Percentiles rank a stretch among this genome's conserved stretches.
Evolutionary conservation across 2,797 vertebrate species (phyloP).

Genomic region (Amphiprion clarkii): DNA sequence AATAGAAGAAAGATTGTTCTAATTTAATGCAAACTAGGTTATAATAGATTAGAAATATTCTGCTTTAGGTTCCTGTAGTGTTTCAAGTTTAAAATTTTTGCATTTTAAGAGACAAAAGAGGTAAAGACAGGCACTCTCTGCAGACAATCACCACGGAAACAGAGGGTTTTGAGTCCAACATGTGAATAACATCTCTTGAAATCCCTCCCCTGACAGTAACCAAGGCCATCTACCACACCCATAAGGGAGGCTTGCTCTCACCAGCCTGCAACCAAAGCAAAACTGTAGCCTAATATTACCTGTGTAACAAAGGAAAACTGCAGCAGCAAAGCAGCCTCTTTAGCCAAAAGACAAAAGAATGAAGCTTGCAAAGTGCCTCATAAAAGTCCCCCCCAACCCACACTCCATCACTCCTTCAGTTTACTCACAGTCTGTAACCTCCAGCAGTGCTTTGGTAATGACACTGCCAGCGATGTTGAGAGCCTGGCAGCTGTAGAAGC

Average conservation of each 20-base stretch:
- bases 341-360: constrained; percentile 37
- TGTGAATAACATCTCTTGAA: constrained; percentile 50
- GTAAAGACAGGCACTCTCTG: constrained; percentile 40
- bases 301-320: constrained; percentile 27
- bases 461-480: constrained; percentile 97
- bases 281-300: constrained; percentile 16
- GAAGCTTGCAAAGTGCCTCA: constrained; percentile 21
- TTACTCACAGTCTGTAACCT: constrained; percentile 94
- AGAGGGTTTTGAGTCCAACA: constrained; percentile 49
- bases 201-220: constrained; percentile 47
- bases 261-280: constrained; percentile 23
- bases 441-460: constrained; percentile 95
- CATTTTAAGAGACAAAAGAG: constrained; percentile 16
- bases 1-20: constrained; percentile 17
- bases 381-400: constrained; percentile 19
- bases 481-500: constrained; percentile 97
- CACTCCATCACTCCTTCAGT: constrained; percentile 22
- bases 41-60: not conserved
- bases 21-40: constrained; percentile 12
- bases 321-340: constrained; percentile 7
- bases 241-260: constrained; percentile 18
- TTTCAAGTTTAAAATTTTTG: not conserved
- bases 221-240: constrained; percentile 41
- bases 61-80: not conserved
- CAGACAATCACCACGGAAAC: constrained; percentile 70